Percentiles rank a stretch among this genome's conserved stretches.
Evolutionary conservation across 1,140 invertebrate genomes (phyloP).

Genomic region (Arion vulgaris): DNA sequence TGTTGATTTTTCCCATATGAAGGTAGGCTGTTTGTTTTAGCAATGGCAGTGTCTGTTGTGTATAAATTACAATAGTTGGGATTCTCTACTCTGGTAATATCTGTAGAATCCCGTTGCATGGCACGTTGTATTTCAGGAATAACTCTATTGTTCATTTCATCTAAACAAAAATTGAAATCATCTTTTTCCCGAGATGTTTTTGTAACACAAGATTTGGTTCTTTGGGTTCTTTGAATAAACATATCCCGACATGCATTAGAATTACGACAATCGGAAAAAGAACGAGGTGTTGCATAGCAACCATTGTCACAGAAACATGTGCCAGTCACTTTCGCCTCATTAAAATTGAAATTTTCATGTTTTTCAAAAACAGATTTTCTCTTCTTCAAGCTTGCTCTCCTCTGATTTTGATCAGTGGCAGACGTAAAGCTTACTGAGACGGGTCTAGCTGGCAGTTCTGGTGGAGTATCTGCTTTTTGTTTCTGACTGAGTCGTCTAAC

Average conservation of each 20-base stretch:
- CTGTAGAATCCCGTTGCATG: constrained; percentile 9
- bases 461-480: neutral
- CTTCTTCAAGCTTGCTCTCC: neutral
- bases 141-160: neutral
- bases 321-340: neutral
- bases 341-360: neutral
- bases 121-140: neutral
- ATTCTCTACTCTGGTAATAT: neutral
- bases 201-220: neutral
- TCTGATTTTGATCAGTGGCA: neutral
- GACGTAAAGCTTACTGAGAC: neutral
- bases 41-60: neutral
- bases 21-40: neutral
- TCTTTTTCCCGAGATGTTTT: neutral
- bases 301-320: neutral
- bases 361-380: neutral
- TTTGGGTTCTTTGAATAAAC: neutral
- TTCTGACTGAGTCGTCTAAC: neutral
- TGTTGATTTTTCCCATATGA: neutral
- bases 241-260: neutral
- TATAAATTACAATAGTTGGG: neutral
- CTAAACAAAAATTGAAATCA: neutral
- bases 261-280: neutral
- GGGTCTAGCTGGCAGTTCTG: constrained; percentile 22
- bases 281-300: neutral